Evolutionary conservation across 2,888 invertebrate genomes (phyloP), one percentile per base, ranked within the genome.

Genomic region (Lasioglossum figueresi): DNA sequence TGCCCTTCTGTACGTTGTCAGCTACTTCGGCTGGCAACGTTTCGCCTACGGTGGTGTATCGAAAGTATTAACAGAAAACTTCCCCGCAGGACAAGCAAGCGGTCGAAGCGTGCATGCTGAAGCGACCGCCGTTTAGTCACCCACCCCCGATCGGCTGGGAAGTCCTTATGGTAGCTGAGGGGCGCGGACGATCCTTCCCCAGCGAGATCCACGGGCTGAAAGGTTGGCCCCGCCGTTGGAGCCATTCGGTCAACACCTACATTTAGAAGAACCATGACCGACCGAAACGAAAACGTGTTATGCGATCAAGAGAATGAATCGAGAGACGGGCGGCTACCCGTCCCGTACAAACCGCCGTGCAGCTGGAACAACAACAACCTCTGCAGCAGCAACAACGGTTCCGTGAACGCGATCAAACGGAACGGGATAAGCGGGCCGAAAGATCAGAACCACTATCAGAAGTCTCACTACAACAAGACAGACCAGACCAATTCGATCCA

Each of bases 161-260:
- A 90, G 91, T 94, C 94, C 94, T 93, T 94, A 94, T 94, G 94
- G 93, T 93, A 93, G 92, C 91, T 92, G 93, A 92, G 87, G 89
- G 91, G 81, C 83, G 91, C 80, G 88, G 86, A 79, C 83, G 88
- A 77, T 87, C 91, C 72, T 90, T 91, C 83, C 89, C 91, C 88
- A 92, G 90, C 90, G 92, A 92, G 93, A 94, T 94, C 87, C 92
- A 92, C 89, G 93, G 92, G 90, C 89, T 94, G 83, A 94, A 94
- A 89, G 94, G 94, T 87, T 94, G 94, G 94, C 94, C 94, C 84
- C 94, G 94, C 73, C 94, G 94, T 89, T 94, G 94, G 94, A 93
- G 90, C 89, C 93, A 93, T 88, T 93, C 93, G 82, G 89, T 75
- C 27, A 87, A 23, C 45, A 93, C 91, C 77, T 94, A 94, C 72